phyloP scores from a whole-genome alignment of 2,888 invertebrate genomes.

The Amphipoea oculea region DNA sequence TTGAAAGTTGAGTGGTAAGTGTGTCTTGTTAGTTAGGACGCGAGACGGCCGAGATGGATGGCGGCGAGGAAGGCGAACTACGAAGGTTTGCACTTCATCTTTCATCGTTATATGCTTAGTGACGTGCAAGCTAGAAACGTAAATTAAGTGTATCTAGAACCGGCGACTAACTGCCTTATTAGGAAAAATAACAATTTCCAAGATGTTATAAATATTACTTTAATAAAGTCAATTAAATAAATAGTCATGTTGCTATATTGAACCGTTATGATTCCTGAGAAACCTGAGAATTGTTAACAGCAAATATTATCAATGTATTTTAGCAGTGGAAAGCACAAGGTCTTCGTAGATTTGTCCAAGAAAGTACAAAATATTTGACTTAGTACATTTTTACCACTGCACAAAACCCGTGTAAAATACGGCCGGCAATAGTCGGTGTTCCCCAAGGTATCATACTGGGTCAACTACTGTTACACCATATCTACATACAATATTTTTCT shows the following conservation, averaged over 20 bases:
- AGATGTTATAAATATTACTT: constrained; percentile 9
- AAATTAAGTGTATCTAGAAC: constrained; percentile 63
- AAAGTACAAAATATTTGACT: neutral
- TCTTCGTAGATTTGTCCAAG: neutral
- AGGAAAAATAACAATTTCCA: constrained; percentile 20
- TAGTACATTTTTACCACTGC: neutral
- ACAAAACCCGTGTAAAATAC: neutral
- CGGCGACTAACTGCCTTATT: constrained; percentile 22
- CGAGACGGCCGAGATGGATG: constrained; percentile 74
- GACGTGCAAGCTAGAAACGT: constrained; percentile 62
- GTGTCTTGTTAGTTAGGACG: constrained; percentile 70
- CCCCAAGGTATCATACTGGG: neutral
- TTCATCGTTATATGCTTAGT: constrained; percentile 66
- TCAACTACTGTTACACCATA: neutral
- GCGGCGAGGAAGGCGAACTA: constrained; percentile 49
- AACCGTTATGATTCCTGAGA: neutral
- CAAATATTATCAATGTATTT: neutral
- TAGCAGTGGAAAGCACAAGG: neutral
- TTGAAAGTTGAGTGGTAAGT: constrained; percentile 69
- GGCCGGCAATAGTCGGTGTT: neutral
- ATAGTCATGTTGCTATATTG: neutral
- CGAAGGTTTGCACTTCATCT: constrained; percentile 73
- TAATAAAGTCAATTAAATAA: constrained; percentile 10
- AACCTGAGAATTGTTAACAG: neutral
- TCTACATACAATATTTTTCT: neutral